Base-by-base conservation (phyloP, 2,113 vertebrate genomes). In the Dicaeum eximium region DNA sequence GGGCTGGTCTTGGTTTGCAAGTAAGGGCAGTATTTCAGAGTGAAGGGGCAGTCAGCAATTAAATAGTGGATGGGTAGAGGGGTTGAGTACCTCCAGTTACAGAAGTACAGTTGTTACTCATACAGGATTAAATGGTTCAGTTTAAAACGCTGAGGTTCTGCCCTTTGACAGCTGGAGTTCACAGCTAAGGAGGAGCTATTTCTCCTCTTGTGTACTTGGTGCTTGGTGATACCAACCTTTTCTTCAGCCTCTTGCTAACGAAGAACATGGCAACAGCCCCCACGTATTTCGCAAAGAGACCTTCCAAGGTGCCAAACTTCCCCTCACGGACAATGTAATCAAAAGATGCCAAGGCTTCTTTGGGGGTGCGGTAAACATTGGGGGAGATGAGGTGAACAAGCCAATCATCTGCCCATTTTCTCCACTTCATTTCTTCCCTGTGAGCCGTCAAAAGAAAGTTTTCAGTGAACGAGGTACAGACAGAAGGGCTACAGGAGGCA, bases 351-450 rank as follows among this genome's bases (percentile, higher is more conserved):
- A 99, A 88, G 44, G 99, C 98, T 93, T 99, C 99, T 0, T 94
- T 70, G 1, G 98, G 98, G 0, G 99, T 99, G 8, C 99, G 98
- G 97, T 99, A 99, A 79, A 99, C 99, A 1, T 99, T 99, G 75
- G 99, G 99, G 8, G 99, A 99, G 92, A 99, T 99, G 42, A 99
- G 98, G 88, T 99, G 99, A 51, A 99, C 99, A 25, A 99, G 98
- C 98, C 99, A 99, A 60, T 99, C 98, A 2, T 99, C 99, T 3
- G 97, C 98, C 99, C 99, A 99, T 90, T 98, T 97, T 37, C 99
- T 98, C 99, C 99, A 99, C 92, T 99, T 99, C 97, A 99, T 99
- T 96, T 99, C 99, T 90, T 99, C 99, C 89, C 99, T 99, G 97
- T 0, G 5, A 93, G 57, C 6, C 75, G 61, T 33, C 28, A 80